Conservation (phyloP, 2,797 vertebrate genomes). For the Graptemys geographica region DNA sequence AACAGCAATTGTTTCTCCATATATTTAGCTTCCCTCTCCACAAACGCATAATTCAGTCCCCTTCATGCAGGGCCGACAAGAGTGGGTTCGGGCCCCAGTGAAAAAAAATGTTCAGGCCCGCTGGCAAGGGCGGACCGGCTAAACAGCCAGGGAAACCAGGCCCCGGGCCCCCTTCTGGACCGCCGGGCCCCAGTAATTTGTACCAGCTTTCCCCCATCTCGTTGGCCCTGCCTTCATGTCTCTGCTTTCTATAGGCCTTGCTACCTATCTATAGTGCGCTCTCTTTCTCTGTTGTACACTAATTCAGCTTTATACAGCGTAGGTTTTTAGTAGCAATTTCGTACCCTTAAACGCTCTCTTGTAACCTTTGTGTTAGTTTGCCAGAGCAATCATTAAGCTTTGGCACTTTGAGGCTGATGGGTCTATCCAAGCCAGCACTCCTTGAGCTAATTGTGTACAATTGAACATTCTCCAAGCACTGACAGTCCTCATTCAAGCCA, state of each 20-base stretch:
- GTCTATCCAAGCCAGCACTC: constrained; percentile 51
- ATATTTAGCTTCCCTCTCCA: background rate
- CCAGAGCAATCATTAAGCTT: constrained; percentile 40
- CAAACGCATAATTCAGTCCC: rapidly evolving
- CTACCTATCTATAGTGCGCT: background rate
- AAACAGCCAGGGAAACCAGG: too few species aligned
- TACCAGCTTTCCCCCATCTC: too few species aligned
- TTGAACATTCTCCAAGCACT: constrained; percentile 77
- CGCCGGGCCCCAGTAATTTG: too few species aligned
- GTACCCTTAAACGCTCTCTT: constrained; percentile 2
- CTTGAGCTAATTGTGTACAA: constrained; percentile 75
- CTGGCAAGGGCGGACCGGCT: too few species aligned
- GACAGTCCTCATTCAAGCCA: constrained; percentile 82
- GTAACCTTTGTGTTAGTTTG: constrained; percentile 37
- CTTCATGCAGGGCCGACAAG: background rate
- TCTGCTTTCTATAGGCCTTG: background rate
- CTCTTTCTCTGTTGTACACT: background rate
- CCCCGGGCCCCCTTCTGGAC: too few species aligned
- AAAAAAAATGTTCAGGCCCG: too few species aligned
- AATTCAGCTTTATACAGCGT: background rate
- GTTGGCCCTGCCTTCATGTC: background rate
- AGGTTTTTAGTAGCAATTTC: background rate
- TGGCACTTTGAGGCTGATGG: constrained; percentile 60
- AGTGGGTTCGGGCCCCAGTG: too few species aligned
- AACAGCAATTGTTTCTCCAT: background rate